A percentile compares a stretch with the other conserved stretches of the same genome.
Conservation (phyloP, 2,888 invertebrate genomes). For the Drosophila pegasa region DNA sequence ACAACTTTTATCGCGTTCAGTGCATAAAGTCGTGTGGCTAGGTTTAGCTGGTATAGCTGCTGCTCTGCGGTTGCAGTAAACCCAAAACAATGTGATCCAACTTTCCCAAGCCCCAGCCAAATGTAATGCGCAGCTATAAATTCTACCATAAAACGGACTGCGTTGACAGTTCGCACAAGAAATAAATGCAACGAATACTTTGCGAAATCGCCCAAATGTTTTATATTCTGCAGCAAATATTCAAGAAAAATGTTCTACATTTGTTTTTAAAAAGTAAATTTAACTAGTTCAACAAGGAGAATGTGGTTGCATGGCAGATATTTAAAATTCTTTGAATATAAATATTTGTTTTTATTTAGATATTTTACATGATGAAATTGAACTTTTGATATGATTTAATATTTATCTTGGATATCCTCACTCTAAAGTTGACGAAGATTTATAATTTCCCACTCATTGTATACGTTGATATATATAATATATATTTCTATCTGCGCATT, state of each 20-base stretch:
- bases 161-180: slow-evolving; percentile 26
- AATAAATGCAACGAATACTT: slow-evolving; percentile 2
- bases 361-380: too few species aligned
- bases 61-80: slow-evolving; percentile 26
- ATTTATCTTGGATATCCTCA: too few species aligned
- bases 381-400: too few species aligned
- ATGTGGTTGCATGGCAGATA: background rate
- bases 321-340: background rate
- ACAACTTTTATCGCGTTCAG: slow-evolving; percentile 36
- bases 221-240: background rate
- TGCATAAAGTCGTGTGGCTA: slow-evolving; percentile 26
- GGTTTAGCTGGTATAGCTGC: slow-evolving; percentile 14
- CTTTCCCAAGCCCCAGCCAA: slow-evolving; percentile 9
- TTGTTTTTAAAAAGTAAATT: background rate
- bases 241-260: background rate
- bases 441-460: too few species aligned
- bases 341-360: background rate
- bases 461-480: too few species aligned
- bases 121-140: slow-evolving; percentile 56
- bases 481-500: too few species aligned
- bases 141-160: slow-evolving; percentile 28
- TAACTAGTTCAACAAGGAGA: background rate
- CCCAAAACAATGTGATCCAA: slow-evolving; percentile 28
- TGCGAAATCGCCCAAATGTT: background rate
- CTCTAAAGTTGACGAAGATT: too few species aligned